Conservation (phyloP, 2,888 invertebrate genomes). For the Meteorus colon region DNA sequence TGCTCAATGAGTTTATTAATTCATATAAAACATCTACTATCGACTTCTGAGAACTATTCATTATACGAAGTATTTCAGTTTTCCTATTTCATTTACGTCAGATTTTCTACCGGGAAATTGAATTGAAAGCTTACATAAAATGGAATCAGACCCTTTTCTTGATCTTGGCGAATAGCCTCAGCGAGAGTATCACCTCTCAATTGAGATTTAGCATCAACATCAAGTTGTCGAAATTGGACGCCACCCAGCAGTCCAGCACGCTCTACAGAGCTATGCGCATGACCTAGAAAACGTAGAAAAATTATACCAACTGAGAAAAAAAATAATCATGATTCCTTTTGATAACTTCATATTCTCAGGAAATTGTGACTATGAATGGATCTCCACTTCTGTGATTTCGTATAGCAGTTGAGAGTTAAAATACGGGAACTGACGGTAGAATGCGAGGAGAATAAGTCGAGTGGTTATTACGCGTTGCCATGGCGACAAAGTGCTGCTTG, state of each 20-base stretch:
- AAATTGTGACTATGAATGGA: not conserved
- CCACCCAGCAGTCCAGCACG: constrained; percentile 92
- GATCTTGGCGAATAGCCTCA: constrained; percentile 88
- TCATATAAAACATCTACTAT: too few relatives aligned
- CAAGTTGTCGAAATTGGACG: constrained; percentile 84
- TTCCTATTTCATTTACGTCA: not conserved
- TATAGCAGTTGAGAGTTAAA: not conserved
- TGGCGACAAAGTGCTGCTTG: constrained; percentile 71
- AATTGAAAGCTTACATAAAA: constrained; percentile 85
- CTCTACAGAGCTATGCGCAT: constrained; percentile 96
- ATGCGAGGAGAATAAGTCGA: constrained; percentile 58
- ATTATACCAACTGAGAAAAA: not conserved
- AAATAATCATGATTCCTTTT: not conserved
- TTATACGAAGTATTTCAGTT: too few relatives aligned
- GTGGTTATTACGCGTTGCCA: constrained; percentile 72
- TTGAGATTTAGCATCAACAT: constrained; percentile 82
- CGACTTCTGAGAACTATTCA: too few relatives aligned
- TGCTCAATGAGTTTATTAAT: too few relatives aligned
- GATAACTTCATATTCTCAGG: not conserved
- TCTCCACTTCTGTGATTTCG: not conserved
- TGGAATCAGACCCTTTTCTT: constrained; percentile 92
- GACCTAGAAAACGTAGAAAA: constrained; percentile 75
- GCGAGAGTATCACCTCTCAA: constrained; percentile 85
- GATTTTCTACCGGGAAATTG: too few relatives aligned
- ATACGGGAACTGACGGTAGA: constrained; percentile 27